Conservation (phyloP, 2,888 invertebrate genomes). For the Furcula furcula region DNA sequence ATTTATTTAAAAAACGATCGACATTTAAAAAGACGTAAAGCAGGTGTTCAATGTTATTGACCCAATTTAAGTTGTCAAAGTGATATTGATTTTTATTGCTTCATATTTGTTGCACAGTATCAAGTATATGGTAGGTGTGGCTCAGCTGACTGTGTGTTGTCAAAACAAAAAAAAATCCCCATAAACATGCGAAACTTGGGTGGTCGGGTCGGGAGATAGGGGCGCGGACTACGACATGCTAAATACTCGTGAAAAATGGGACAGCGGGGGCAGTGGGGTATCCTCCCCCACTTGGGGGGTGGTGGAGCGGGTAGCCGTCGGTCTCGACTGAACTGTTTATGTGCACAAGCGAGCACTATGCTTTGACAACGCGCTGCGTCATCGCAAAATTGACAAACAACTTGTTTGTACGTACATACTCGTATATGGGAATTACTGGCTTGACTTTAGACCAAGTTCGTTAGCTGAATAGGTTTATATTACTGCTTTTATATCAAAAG, state of each 20-base stretch:
- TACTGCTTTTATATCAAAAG: no score
- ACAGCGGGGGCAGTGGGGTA: conserved; percentile 37
- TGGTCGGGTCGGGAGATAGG: conserved; percentile 36
- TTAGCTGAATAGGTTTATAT: no score
- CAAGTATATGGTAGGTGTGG: conserved; percentile 18
- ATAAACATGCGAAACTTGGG: conserved; percentile 56
- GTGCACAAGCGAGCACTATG: conserved; percentile 59
- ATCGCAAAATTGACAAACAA: conserved; percentile 70
- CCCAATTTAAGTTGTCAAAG: no score
- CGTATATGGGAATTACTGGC: no score
- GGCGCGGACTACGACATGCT: conserved; percentile 47
- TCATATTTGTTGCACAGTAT: background rate
- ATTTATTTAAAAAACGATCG: background rate
- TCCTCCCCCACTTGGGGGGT: conserved; percentile 20
- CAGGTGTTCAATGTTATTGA: no score
- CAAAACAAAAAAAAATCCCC: conserved; percentile 54
- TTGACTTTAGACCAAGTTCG: no score
- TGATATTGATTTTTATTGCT: no score
- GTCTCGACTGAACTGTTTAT: conserved; percentile 63
- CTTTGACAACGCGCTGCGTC: conserved; percentile 66
- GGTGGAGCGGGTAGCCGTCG: conserved; percentile 31
- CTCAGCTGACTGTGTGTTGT: conserved; percentile 63
- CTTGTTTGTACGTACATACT: conserved; percentile 41
- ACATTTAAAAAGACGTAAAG: background rate
- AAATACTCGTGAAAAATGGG: conserved; percentile 66